phyloP scores from a whole-genome alignment of 2,888 invertebrate genomes.

The Cataglyphis altisquamis region DNA sequence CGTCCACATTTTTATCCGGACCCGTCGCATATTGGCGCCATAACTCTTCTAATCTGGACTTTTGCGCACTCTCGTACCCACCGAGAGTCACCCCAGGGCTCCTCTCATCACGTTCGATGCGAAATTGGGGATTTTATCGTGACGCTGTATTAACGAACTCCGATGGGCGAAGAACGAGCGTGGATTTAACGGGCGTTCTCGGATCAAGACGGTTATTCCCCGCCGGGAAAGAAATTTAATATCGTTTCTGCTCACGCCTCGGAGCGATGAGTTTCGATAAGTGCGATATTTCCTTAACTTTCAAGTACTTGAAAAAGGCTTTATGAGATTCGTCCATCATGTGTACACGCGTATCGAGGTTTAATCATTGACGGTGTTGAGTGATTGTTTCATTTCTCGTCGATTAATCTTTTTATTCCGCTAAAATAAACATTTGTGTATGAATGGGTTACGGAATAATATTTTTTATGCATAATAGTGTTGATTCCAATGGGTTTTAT shows the following conservation, averaged over 20 bases:
- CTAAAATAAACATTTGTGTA: slow-evolving; percentile 10
- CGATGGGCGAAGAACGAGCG: slow-evolving; percentile 66
- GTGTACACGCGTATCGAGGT: slow-evolving; percentile 25
- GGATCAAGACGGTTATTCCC: slow-evolving; percentile 71
- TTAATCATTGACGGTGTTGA: slow-evolving; percentile 29
- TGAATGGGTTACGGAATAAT: neutral
- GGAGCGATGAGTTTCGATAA: slow-evolving; percentile 69
- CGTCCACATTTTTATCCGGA: slow-evolving; percentile 57
- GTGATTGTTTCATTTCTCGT: slow-evolving; percentile 8
- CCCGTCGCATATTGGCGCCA: slow-evolving; percentile 64
- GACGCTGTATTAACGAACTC: slow-evolving; percentile 77
- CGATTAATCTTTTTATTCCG: neutral
- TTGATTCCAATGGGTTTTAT: neutral
- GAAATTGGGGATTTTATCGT: slow-evolving; percentile 76
- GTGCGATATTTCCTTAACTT: slow-evolving; percentile 55
- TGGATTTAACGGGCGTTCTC: slow-evolving; percentile 72
- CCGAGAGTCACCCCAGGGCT: slow-evolving; percentile 42
- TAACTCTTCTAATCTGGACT: slow-evolving; percentile 71
- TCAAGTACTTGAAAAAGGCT: slow-evolving; percentile 49
- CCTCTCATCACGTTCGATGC: slow-evolving; percentile 61
- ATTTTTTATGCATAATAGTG: neutral
- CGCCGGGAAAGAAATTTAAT: slow-evolving; percentile 73
- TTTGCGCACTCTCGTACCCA: slow-evolving; percentile 9
- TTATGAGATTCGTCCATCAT: slow-evolving; percentile 58
- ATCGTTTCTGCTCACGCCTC: slow-evolving; percentile 68